phyloP scores from a whole-genome alignment of 2,113 vertebrate genomes.

The Petrocephalus zakoni region DNA sequence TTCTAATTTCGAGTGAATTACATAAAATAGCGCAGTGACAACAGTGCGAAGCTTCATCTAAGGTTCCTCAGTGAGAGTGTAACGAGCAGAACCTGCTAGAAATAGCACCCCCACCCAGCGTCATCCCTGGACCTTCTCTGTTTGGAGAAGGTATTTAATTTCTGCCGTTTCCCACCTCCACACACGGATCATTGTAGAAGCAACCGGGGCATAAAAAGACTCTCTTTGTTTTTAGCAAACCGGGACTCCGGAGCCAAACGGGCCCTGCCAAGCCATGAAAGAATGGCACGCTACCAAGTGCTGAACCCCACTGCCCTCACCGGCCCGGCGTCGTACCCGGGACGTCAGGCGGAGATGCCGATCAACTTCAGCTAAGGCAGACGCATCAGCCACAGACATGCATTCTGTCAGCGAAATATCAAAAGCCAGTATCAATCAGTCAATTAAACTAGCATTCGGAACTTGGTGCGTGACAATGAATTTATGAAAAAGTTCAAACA shows the following conservation, averaged over 20 bases:
- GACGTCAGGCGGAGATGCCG: slow-evolving; percentile 21
- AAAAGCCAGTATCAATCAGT: neutral
- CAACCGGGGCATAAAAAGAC: slow-evolving; percentile 50
- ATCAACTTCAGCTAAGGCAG: slow-evolving; percentile 4
- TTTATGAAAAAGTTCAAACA: neutral
- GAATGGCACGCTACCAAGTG: slow-evolving; percentile 17
- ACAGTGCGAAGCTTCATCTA: slow-evolving; percentile 58
- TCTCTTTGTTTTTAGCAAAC: slow-evolving; percentile 41
- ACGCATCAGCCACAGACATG: neutral
- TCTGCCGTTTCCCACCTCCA: slow-evolving; percentile 50
- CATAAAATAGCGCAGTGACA: slow-evolving; percentile 30
- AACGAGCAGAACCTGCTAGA: slow-evolving; percentile 61
- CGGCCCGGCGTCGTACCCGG: slow-evolving; percentile 18
- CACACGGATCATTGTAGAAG: slow-evolving; percentile 46
- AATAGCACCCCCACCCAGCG: slow-evolving; percentile 59
- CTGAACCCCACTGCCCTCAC: slow-evolving; percentile 18
- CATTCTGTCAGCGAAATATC: neutral
- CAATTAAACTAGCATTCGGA: neutral
- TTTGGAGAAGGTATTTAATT: slow-evolving; percentile 66
- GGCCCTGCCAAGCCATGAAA: slow-evolving; percentile 30
- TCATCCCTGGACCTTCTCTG: slow-evolving; percentile 69
- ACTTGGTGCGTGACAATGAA: neutral
- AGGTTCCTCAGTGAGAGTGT: slow-evolving; percentile 52
- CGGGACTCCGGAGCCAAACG: slow-evolving; percentile 30
- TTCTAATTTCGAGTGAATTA: slow-evolving; percentile 12